These are phyloP conservation scores for Meta bourneti DNA, from an alignment of 2,888 invertebrate species.

Conservation along the genomic window DNA sequence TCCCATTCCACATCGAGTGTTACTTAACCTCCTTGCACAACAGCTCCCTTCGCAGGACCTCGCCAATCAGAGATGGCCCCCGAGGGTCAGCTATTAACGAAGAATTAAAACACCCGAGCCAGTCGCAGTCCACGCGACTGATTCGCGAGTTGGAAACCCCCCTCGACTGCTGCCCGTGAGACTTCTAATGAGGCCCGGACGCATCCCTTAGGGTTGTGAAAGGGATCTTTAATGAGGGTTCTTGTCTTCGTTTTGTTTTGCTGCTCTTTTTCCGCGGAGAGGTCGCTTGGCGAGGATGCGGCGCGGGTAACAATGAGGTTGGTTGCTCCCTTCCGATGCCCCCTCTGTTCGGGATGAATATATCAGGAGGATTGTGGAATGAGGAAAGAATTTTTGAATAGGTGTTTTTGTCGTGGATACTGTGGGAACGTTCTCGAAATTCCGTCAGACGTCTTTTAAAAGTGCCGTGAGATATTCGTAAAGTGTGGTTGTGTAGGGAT, in stretches of 20 bases:
- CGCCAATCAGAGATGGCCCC: background rate
- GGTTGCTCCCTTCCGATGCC: background rate
- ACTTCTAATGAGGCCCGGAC: slow-evolving; percentile 13
- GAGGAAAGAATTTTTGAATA: too few relatives aligned
- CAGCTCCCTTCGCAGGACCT: background rate
- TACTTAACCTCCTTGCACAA: slow-evolving; percentile 47
- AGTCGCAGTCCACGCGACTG: slow-evolving; percentile 65
- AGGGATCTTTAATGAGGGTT: slow-evolving; percentile 40
- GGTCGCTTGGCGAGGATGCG: slow-evolving; percentile 27
- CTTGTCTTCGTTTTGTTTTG: slow-evolving; percentile 21
- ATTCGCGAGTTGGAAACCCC: slow-evolving; percentile 55
- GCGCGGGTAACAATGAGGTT: slow-evolving; percentile 45
- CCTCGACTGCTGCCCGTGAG: background rate
- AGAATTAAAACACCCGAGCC: slow-evolving; percentile 49
- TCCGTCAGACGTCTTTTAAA: too few relatives aligned
- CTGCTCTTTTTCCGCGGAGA: slow-evolving; percentile 29
- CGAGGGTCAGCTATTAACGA: slow-evolving; percentile 45
- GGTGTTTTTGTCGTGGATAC: too few relatives aligned
- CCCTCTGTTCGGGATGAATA: background rate
- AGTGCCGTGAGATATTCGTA: too few relatives aligned
- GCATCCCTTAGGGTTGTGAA: slow-evolving; percentile 10
- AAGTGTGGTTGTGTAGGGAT: too few relatives aligned
- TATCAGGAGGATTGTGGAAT: too few relatives aligned
- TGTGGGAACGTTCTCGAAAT: too few relatives aligned
- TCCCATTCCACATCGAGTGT: slow-evolving; percentile 3